Base-by-base conservation (phyloP, 2,113 vertebrate genomes). In the Porphyrio hochstetteri region DNA sequence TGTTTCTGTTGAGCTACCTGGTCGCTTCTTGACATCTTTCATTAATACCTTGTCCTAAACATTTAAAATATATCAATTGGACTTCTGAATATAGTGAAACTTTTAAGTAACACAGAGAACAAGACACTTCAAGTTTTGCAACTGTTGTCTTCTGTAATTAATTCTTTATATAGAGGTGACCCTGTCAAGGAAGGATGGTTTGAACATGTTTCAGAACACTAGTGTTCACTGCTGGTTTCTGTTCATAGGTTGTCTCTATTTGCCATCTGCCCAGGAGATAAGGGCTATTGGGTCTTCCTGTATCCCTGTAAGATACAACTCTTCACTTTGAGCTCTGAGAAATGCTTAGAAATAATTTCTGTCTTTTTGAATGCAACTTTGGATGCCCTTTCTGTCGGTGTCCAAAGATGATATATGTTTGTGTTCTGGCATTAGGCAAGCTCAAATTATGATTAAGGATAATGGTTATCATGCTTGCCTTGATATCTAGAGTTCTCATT, bases 211-310 rank as follows among this genome's bases (percentile, higher is more conserved):
- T 57, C 17, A 56, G 59, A 65, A 38, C 2, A 0, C 19, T 35
- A 2, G 5, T 13, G 7, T 65, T 86, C 10, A 3, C 18, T 78
- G 20, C 38, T 74, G 7, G 7, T 1, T 89, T 86, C 65, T 80
- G 31, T 53, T 35, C 76, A 19, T 55, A 85, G 40, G 7, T 33
- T 68, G 24, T 78, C 13, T 72, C 8, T 83, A 28, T 61, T 63
- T 35, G 68, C 18, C 14, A 28, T 68, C 42, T 71, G 16, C n/a
- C 18, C 5, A 40, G 42, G 61, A 88, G 10, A 16, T 25, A 29
- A 0, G 0, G 9, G 10, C 10, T 82, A 4, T 14, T 63, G 17
- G 21, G 11, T 82, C 23, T 71, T 71, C 16, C 15, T 85, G 0
- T 69, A 10, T 72, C 90, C 70, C 57, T 82, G 28, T 72, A 46